Evolutionary conservation across 2,797 vertebrate species (phyloP).

Genomic region (Scyliorhinus canicula): DNA sequence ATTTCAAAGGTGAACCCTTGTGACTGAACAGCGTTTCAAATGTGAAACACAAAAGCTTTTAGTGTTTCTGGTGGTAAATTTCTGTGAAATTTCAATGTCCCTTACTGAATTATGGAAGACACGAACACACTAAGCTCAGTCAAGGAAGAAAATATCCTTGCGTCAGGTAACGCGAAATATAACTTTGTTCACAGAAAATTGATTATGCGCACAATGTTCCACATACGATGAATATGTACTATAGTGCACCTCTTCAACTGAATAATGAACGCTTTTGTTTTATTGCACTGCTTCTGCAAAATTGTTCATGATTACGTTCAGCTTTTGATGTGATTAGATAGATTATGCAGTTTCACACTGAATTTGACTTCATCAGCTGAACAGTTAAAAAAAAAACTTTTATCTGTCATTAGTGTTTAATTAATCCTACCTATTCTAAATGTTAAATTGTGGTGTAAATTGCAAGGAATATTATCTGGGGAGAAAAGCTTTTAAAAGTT

Average conservation of each 20-base stretch:
- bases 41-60: background rate
- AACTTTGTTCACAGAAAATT: background rate
- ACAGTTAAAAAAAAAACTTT: background rate
- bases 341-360: background rate
- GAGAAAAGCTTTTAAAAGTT: background rate
- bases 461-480: background rate
- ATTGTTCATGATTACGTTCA: background rate
- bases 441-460: background rate
- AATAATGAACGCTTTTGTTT: background rate
- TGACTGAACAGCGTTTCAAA: background rate
- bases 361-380: background rate
- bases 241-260: background rate
- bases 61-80: background rate
- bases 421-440: constrained; percentile 21
- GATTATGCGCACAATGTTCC: background rate
- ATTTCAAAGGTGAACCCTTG: background rate
- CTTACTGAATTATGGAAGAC: background rate
- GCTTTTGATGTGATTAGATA: background rate
- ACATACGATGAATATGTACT: background rate
- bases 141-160: background rate
- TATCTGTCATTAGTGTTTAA: constrained; percentile 23
- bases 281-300: background rate
- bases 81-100: background rate
- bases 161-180: background rate
- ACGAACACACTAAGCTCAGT: background rate